Base-by-base conservation (phyloP, 2,113 vertebrate species). In the Dasypus novemcinctus region DNA sequence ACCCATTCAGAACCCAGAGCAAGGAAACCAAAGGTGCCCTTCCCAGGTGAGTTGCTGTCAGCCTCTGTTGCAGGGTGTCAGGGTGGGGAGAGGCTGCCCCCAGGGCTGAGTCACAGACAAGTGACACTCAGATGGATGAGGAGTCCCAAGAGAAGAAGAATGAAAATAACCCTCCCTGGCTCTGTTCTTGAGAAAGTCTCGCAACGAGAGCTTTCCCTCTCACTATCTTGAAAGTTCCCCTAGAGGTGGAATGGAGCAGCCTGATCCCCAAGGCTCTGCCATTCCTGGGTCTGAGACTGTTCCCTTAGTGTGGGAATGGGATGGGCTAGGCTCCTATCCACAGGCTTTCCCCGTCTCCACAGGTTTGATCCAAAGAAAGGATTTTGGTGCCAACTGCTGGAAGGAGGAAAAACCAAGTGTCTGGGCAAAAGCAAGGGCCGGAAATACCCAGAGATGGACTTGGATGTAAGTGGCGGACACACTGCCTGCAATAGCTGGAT, bases 321-420 rank as follows among this genome's bases (percentile, higher is more conserved):
- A 0, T 38, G 31, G 33, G 23, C 25, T 2, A 8, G n/a, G 38
- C 59, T 88, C 82, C 68, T 49, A 86, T 5, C 61, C 69, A 36
- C 2, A 52, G 61, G 17, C 69, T 89, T 79, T 57, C 49, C 57
- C 38, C 41, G 27, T 64, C 31, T 84, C 71, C 0, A 0, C 98
- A 99, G 99, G 97, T 99, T 99, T 95, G 99, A 99, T 97, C 99
- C 99, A 75, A 99, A 99, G 98, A 99, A 99, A 98, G 99, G 99
- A 87, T 99, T 99, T 98, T 99, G 99, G 99, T 99, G 99, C 98
- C 99, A 99, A 95, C 98, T 99, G 93, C 98, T 99, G 31, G 99
- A 99, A 72, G 99, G 99, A 98, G 99, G 99, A 52, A 99, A 99
- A 97, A 99, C 99, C 0, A 99, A 99, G 98, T 99, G 99, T 98